Evolutionary conservation across 92 coral and sea anemone genomes (phyloP), one percentile per base, ranked within the genome.

Genomic region (Paramuricea clavata): DNA sequence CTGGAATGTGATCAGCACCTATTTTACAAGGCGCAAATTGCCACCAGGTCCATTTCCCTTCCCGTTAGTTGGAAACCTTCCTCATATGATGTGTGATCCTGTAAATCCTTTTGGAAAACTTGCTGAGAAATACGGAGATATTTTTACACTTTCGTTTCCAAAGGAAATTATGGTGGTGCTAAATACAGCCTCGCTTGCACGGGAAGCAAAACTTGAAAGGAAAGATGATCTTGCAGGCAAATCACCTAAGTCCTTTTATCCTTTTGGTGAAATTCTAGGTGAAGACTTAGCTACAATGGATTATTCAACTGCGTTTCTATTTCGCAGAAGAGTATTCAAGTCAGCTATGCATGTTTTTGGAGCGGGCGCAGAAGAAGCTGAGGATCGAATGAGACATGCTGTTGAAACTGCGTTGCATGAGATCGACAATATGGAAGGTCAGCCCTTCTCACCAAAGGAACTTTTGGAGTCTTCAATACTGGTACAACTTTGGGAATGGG

Each of bases 111-210:
- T n/a, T n/a, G n/a, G n/a, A n/a, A n/a, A n/a, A n/a, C n/a, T n/a
- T n/a, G n/a, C n/a, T n/a, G n/a, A n/a, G n/a, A n/a, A n/a, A n/a
- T n/a, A n/a, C n/a, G n/a, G n/a, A n/a, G 77, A 85, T 15, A 79
- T 90, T 22, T 85, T 85, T 36, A 54, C 82, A 1, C n/a, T 90
- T 2, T 69, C 86, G 52, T 49, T 85, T 43, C 89, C 89, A 27
- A 87, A 47, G 31, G 74, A 35, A 32, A 74, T 56, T 23, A 83
- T 85, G 49, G 87, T 85, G 16, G 76, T 85, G 11, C 42, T 90
- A 6, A 85, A 80, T 70, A 72, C 69, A 34, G 90, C 74, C 2
- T 25, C 79, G 0, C 87, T 86, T 21, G 82, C 74, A 42, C 86
- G 65, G 69, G 87, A 90, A 11, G 93, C 82, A 10, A 76, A 76